These are phyloP conservation scores for Lamellibrachia satsuma DNA, from an alignment of 2,888 invertebrate species.

Conservation along the genomic window DNA sequence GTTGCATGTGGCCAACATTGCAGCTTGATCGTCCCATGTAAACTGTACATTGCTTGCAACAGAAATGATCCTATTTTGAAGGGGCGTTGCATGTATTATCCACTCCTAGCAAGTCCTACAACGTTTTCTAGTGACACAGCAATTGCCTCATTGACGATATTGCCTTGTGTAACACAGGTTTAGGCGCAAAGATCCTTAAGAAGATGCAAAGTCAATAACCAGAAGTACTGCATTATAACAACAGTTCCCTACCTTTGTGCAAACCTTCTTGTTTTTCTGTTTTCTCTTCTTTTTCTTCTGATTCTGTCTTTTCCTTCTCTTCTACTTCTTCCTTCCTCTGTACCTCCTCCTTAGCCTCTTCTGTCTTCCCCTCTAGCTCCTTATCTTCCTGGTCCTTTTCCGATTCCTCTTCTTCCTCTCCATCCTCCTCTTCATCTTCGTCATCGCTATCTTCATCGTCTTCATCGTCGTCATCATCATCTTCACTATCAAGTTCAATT, in stretches of 20 bases:
- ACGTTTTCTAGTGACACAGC: too few relatives aligned
- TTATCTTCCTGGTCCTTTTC: slow-evolving; percentile 13
- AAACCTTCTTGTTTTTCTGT: not conserved
- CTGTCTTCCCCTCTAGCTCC: not conserved
- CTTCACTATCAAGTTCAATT: slow-evolving; percentile 20
- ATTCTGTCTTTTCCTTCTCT: slow-evolving; percentile 24
- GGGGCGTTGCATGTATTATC: too few relatives aligned
- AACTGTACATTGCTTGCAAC: too few relatives aligned
- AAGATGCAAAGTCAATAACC: not conserved
- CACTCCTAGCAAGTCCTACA: too few relatives aligned
- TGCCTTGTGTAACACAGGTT: too few relatives aligned
- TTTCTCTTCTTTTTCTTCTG: slow-evolving; percentile 28
- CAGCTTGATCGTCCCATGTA: too few relatives aligned
- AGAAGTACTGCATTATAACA: not conserved
- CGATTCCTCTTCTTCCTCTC: slow-evolving; percentile 85
- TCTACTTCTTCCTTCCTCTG: slow-evolving; percentile 21
- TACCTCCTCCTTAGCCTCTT: slow-evolving; percentile 22
- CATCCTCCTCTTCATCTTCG: slow-evolving; percentile 99
- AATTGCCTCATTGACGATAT: too few relatives aligned
- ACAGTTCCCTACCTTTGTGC: not conserved
- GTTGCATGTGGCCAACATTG: too few relatives aligned
- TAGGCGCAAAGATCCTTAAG: too few relatives aligned
- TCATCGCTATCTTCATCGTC: slow-evolving; percentile 89
- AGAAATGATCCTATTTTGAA: too few relatives aligned
- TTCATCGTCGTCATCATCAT: not conserved